A percentile compares a stretch with the other conserved stretches of the same genome.
phyloP scores from a whole-genome alignment of 2,888 invertebrate species.

The Noctua pronuba region DNA sequence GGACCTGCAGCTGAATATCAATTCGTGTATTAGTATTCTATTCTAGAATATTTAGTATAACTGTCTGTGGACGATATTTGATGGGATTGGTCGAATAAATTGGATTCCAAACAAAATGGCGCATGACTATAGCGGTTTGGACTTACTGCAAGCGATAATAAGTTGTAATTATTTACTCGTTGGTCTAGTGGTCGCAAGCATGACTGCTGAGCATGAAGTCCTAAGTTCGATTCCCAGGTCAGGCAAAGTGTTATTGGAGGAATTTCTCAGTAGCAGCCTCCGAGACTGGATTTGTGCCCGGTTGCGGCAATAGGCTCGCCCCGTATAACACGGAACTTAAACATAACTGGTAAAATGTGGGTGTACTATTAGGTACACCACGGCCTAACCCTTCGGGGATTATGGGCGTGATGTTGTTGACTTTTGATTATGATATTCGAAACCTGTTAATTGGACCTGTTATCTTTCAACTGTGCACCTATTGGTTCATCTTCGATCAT shows the following conservation, averaged over 20 bases:
- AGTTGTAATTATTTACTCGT: neutral
- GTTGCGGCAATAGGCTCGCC: no score
- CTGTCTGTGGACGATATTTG: conserved; percentile 25
- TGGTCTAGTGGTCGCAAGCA: no score
- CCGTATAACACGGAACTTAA: no score
- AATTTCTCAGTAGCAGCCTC: no score
- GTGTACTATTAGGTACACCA: no score
- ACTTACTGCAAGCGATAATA: neutral
- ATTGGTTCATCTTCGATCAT: no score
- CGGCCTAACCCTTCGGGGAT: neutral
- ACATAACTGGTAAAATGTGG: no score
- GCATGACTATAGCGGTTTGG: neutral
- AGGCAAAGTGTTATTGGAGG: no score
- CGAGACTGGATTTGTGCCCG: no score
- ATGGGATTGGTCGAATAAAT: conserved; percentile 43
- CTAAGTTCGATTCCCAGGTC: no score
- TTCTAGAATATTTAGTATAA: conserved; percentile 56
- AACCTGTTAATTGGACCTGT: neutral
- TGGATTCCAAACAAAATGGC: conserved; percentile 40
- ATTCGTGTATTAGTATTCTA: conserved; percentile 60
- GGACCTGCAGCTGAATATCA: conserved; percentile 73
- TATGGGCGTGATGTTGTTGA: neutral
- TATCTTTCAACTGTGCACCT: neutral
- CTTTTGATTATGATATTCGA: neutral
- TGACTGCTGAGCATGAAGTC: no score